Evolutionary conservation across 2,797 vertebrate species (phyloP).

Genomic region (Syncerus caffer): DNA sequence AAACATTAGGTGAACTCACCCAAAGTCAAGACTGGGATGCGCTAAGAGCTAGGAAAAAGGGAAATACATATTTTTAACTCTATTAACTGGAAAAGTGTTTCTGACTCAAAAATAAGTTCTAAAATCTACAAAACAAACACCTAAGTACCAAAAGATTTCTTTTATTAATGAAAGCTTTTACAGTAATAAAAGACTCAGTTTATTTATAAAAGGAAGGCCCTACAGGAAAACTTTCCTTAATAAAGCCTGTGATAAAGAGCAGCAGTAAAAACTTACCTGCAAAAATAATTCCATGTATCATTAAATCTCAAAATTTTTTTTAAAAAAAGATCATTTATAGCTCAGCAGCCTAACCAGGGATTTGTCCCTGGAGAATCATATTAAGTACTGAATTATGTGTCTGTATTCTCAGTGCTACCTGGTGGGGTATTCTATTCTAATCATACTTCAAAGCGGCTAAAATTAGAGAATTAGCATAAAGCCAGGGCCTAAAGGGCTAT

Average conservation of each 20-base stretch:
- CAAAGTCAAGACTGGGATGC: background rate
- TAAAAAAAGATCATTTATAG: conserved; percentile 35
- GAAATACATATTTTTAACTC: background rate
- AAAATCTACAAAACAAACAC: conserved; percentile 17
- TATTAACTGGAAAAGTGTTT: background rate
- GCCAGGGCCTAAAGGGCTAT: conserved; percentile 37
- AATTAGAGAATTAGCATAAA: conserved; percentile 59
- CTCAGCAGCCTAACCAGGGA: background rate
- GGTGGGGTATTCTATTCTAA: background rate
- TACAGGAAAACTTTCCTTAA: conserved; percentile 31
- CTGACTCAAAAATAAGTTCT: background rate
- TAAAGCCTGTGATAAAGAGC: conserved; percentile 14
- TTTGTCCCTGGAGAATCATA: conserved; percentile 10
- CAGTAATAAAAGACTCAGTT: conserved; percentile 22
- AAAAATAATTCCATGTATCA: conserved; percentile 60
- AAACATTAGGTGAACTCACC: background rate
- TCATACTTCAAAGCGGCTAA: conserved; percentile 38
- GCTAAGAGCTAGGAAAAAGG: background rate
- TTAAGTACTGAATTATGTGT: conserved; percentile 35
- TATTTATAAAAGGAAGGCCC: conserved; percentile 44
- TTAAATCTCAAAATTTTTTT: conserved; percentile 50
- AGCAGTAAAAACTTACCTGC: conserved; percentile 43
- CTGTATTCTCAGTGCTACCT: background rate
- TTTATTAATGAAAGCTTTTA: conserved; percentile 42
- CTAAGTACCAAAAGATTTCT: background rate